Evolutionary conservation across 1,140 invertebrate genomes (phyloP), one percentile per base, ranked within the genome.

Genomic region (Sinonovacula constricta): DNA sequence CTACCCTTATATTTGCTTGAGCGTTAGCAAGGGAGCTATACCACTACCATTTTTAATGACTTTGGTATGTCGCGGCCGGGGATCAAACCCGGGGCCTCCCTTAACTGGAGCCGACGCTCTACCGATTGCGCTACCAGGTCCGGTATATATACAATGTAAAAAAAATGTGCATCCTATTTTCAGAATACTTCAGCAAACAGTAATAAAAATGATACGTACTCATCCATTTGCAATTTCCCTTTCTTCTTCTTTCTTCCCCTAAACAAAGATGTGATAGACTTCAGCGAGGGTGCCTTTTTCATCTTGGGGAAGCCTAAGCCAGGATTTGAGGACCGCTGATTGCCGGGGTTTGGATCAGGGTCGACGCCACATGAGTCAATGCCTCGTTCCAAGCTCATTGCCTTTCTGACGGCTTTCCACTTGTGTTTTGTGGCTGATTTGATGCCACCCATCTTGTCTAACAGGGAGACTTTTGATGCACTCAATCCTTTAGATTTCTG

Each of bases 381-480:
- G 3, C 79, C 79, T 30, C 69, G 75, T 26, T 86, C 84, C 65
- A 85, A 53, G 71, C 84, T 86, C 18, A 83, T 56, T 14, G 83
- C 70, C 33, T 65, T 65, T n/a, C 33, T 31, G 1, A n/a, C 10
- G 26, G 18, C 54, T 22, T 28, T 65, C 26, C 26, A 65, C 22
- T 15, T 36, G 31, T 24, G 22, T 45, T 66, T 31, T 60, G 24
- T 28, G 57, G 24, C 57, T 60, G 24, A 15, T 30, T 26, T 12
- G 18, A 59, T 62, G 7, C 31, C 69, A 56, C 34, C 60, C 30
- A 22, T 77, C 56, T 63, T 79, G 59, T 66, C 78, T 33, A 70
- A 31, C 14, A 86, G 65, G 28, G 83, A 86, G 7, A 66, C 49
- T n/a, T 65, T 45, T 2, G 84, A 85, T 0, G 71, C 81, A 77